These are phyloP conservation scores for Ormyrus thymus DNA, from an alignment of 2,888 invertebrate species.

Conservation along the genomic window DNA sequence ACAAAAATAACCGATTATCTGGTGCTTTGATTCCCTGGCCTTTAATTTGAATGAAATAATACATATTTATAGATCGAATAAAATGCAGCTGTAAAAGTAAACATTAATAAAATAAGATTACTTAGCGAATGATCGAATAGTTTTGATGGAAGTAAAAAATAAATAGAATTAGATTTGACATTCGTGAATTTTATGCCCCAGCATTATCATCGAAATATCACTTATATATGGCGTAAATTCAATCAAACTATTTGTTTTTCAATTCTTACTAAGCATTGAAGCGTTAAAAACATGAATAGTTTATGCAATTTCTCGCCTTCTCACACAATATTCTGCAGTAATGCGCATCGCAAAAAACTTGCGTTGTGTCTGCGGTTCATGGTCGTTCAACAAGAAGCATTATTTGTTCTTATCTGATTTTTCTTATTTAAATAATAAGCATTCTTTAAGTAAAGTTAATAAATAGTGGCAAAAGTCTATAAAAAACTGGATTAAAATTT, in stretches of 20 bases:
- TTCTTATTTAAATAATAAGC: conserved; percentile 5
- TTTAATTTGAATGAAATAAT: neutral
- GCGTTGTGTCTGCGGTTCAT: conserved; percentile 44
- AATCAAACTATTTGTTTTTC: conserved; percentile 13
- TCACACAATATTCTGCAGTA: conserved; percentile 17
- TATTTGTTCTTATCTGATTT: conserved; percentile 31
- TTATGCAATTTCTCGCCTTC: conserved; percentile 57
- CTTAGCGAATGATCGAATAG: neutral
- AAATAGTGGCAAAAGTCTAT: neutral
- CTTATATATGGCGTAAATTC: conserved; percentile 1
- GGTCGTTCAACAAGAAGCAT: conserved; percentile 41
- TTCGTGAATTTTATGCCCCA: no score
- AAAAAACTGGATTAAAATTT: no score
- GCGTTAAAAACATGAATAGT: conserved; percentile 53
- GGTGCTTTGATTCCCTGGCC: no score
- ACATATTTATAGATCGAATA: no score
- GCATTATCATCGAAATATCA: neutral
- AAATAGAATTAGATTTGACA: no score
- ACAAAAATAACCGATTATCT: no score
- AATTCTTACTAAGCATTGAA: conserved; percentile 40
- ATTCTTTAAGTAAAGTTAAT: conserved; percentile 5
- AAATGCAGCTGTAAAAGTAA: no score
- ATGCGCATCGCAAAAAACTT: conserved; percentile 24
- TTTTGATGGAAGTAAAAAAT: no score
- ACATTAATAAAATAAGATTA: no score